Base-by-base conservation (phyloP, 2,888 invertebrate species). In the Allygus modestus region DNA sequence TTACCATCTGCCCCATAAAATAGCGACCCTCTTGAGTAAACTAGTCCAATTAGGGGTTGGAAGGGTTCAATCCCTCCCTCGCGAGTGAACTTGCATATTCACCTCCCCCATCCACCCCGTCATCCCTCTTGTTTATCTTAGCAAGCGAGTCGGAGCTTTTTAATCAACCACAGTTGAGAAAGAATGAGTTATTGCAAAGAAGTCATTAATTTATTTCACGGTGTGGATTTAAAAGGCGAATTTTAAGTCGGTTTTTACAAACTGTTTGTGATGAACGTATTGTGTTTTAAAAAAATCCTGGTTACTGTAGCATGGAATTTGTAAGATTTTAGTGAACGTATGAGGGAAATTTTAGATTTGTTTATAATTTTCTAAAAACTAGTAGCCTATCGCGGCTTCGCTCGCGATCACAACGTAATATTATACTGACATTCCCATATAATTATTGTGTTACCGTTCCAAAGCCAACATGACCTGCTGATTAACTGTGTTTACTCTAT, bases 11-110 rank as follows among this genome's bases (percentile, higher is more conserved):
- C 28, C 28, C 28, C 65, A 31, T 65, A 31, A 65, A 65, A 58
- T 12, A 15, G 65, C 65, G 65, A 28, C 65, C 65, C 65, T 65
- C 58, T 65, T 12, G 28, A 65, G 65, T 28, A 65, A 65, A 65
- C 65, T 65, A 65, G 28, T 1, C 65, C 65, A 65, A 65, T 65
- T 65, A 65, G 31, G 31, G 65, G 28, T 23, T 0, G 65, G 31
- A 31, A 15, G 65, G 65, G 28, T 31, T 31, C 28, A 65, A 17
- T 31, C 31, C 17, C 23, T 2, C 31, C 65, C 65, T 58, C n/a
- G n/a, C 12, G 31, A 7, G 23, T 58, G 58, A 58, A 9, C 15
- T 65, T 65, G 65, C 28, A 65, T 65, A 28, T 15, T 12, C 65
- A 5, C 26, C 65, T 28, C 0, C 31, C 65, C 28, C 58, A 20